Evolutionary conservation across 2,113 vertebrate species (phyloP).

Genomic region (Tapirus terrestris): DNA sequence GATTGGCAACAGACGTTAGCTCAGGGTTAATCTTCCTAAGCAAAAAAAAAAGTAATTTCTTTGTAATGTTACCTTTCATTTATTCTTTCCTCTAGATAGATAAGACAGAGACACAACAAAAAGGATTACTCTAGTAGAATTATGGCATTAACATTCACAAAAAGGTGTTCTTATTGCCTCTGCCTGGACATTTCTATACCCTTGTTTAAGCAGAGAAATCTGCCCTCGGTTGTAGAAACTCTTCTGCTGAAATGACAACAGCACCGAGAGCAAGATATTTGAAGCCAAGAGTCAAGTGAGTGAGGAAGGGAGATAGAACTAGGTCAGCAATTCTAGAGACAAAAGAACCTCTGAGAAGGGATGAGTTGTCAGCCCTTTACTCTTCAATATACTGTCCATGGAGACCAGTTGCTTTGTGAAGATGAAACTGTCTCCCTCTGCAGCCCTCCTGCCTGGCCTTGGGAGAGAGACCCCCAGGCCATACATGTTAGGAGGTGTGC

Average conservation of each 20-base stretch:
- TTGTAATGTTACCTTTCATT: neutral
- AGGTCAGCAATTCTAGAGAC: neutral
- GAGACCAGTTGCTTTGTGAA: neutral
- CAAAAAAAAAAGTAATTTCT: neutral
- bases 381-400: accelerated
- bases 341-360: neutral
- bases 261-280: neutral
- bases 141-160: neutral
- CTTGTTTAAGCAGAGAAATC: neutral
- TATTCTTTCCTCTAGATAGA: neutral
- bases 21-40: too few relatives aligned
- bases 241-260: neutral
- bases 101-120: neutral
- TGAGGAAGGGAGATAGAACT: neutral
- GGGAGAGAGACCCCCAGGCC: neutral
- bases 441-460: neutral
- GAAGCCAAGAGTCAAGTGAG: neutral
- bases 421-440: neutral
- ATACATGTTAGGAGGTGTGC: too few relatives aligned
- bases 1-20: too few relatives aligned
- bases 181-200: neutral
- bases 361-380: accelerated
- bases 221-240: neutral
- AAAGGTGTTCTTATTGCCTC: neutral
- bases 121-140: neutral